phyloP scores from a whole-genome alignment of 1,140 invertebrate species.

The Radopholus similis region DNA sequence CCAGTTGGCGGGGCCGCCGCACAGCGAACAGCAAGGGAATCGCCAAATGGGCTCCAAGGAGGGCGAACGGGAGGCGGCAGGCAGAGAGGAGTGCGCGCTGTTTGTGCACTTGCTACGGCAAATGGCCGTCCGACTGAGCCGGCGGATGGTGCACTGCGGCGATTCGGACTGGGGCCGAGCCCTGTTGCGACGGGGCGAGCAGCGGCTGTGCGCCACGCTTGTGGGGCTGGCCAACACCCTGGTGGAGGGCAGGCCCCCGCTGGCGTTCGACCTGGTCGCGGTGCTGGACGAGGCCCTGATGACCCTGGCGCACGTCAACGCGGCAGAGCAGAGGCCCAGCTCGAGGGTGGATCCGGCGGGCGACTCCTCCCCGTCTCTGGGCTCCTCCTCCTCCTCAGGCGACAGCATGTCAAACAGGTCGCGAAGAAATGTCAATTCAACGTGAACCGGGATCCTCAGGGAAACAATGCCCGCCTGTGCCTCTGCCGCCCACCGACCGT shows the following conservation, averaged over 20 bases:
- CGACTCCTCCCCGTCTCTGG: background rate
- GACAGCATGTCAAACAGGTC: too few species aligned
- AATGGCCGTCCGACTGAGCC: conserved; percentile 31
- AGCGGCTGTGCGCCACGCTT: conserved; percentile 32
- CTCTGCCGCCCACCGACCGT: too few species aligned
- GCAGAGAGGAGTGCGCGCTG: background rate
- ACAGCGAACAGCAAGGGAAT: background rate
- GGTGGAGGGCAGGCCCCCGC: conserved; percentile 64
- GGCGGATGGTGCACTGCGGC: conserved; percentile 12
- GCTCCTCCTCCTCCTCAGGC: too few species aligned
- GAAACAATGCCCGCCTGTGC: too few species aligned
- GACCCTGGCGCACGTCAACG: conserved; percentile 27
- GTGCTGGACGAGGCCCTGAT: conserved; percentile 79
- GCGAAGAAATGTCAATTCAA: too few species aligned
- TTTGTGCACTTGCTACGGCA: conserved; percentile 35
- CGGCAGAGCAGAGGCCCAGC: conserved; percentile 13
- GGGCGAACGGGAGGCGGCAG: background rate
- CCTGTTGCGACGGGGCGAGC: conserved; percentile 9
- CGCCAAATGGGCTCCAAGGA: conserved; percentile 26
- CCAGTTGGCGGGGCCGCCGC: conserved; percentile 64
- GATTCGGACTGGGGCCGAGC: conserved; percentile 8
- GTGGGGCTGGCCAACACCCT: conserved; percentile 43
- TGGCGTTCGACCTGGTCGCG: conserved; percentile 81
- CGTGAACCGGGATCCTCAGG: too few species aligned
- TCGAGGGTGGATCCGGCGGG: background rate